Base-by-base conservation (phyloP, 2,888 invertebrate species). In the Hemicrepidius hirtus region DNA sequence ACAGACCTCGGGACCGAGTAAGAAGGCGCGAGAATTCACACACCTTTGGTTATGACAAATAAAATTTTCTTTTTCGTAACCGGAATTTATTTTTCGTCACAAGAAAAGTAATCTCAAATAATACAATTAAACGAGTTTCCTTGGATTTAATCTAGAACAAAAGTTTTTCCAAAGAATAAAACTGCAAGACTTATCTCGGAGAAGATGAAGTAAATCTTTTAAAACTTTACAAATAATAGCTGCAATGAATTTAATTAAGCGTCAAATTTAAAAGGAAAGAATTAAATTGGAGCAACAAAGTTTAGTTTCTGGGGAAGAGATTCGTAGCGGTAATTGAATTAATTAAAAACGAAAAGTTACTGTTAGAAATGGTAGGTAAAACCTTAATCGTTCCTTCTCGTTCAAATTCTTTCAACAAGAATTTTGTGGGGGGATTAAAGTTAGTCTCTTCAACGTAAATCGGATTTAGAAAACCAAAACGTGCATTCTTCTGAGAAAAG, bases 211-310 rank as follows among this genome's bases (percentile, higher is more conserved):
- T 10, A 53, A 53, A 53, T 53, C 28, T 53, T 53, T 53, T 28
- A 28, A 46, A 53, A 53, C 28, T 53, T 53, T 16, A 18, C 46
- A 18, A 46, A 46, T 46, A 46, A 46, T 46, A 18, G 12, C 37
- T 57, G 57, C 37, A 57, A 57, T 57, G 57, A 57, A 35, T 57
- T 57, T 57, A 57, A 57, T 57, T 57, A 57, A 57, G 35, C 57
- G 37, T 20, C 3, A 57, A 57, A 37, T 57, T 37, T 57, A 57
- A 57, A 24, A 18, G 18, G 35, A 37, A 57, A 57, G 37, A 57
- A 16, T 16, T 57, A 35, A 57, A 57, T 16, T 44, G 44, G 16
- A 57, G 12, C 18, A 37, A 35, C 18, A 57, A 57, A 37, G 35
- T 37, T n/a, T 37, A 57, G 57, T 57, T 37, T 24, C 57, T n/a